Evolutionary conservation across 2,797 vertebrate species (phyloP).

Genomic region (Pelodytes ibericus): DNA sequence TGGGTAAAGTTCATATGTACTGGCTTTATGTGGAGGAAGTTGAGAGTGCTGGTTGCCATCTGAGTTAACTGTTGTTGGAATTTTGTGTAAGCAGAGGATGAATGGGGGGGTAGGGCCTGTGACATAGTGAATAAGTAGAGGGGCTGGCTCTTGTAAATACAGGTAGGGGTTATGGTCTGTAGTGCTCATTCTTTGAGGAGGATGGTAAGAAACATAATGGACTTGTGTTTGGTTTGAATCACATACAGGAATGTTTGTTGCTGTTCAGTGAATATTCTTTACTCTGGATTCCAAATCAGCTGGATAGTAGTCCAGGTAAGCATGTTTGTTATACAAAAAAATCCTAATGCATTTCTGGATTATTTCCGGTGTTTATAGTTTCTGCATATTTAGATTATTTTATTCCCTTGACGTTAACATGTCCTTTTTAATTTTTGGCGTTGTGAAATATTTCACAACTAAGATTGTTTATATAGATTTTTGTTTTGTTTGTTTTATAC

Average conservation of each 20-base stretch:
- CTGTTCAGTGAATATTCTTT: constrained; percentile 8
- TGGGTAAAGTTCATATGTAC: constrained; percentile 62
- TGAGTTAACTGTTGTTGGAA: constrained; percentile 69
- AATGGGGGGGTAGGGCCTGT: constrained; percentile 66
- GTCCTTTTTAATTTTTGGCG: neutral
- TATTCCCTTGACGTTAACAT: neutral
- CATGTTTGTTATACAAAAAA: neutral
- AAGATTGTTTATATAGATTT: no score
- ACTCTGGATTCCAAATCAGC: neutral
- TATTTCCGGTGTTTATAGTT: neutral
- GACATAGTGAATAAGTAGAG: constrained; percentile 62
- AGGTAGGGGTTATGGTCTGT: constrained; percentile 40
- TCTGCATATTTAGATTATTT: neutral
- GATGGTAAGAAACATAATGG: constrained; percentile 36
- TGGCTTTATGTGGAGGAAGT: constrained; percentile 52
- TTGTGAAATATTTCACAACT: neutral
- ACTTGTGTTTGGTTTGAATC: neutral
- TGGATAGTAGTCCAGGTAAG: neutral
- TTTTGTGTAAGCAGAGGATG: constrained; percentile 55
- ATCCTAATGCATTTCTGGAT: no score
- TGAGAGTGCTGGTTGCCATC: constrained; percentile 64
- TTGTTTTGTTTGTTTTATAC: no score
- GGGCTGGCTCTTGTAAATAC: constrained; percentile 43
- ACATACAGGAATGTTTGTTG: constrained; percentile 26
- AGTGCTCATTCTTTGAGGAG: constrained; percentile 24